Evolutionary conservation across 2,888 invertebrate genomes (phyloP).

Genomic region (Mycalesis mineus): DNA sequence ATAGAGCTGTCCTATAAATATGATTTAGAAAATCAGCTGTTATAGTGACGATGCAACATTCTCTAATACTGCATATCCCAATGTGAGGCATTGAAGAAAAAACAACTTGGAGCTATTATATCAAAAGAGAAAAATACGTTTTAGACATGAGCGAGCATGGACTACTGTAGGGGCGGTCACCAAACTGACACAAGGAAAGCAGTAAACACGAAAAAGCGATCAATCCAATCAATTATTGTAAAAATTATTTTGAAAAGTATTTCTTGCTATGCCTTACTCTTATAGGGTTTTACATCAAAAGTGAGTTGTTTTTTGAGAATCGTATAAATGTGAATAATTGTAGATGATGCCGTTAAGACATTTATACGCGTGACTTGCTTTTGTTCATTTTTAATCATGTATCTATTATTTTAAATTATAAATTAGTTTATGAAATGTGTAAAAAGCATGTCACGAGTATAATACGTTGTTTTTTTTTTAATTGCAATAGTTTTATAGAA

Average conservation of each 20-base stretch:
- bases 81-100: constrained; percentile 75
- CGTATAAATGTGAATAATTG: constrained; percentile 27
- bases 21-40: constrained; percentile 76
- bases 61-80: constrained; percentile 77
- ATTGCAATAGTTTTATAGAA: constrained; percentile 49
- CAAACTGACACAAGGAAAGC: constrained; percentile 81
- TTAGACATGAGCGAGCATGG: constrained; percentile 76
- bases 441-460: constrained; percentile 53
- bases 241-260: constrained; percentile 65
- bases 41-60: constrained; percentile 78
- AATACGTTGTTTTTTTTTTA: constrained; percentile 49
- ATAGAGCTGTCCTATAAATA: constrained; percentile 76
- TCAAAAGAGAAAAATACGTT: constrained; percentile 71
- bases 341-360: constrained; percentile 26
- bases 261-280: constrained; percentile 51
- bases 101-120: constrained; percentile 72
- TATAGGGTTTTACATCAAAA: constrained; percentile 55
- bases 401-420: background rate
- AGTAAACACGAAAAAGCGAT: constrained; percentile 80
- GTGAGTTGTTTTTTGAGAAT: constrained; percentile 77
- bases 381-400: background rate
- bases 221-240: constrained; percentile 77
- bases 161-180: constrained; percentile 77
- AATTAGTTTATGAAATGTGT: constrained; percentile 1
- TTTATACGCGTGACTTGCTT: constrained; percentile 51